A percentile compares a stretch with the other conserved stretches of the same genome.
These are phyloP conservation scores for Acanthoscelides obtectus DNA, from an alignment of 2,888 invertebrate species.

Conservation along the genomic window DNA sequence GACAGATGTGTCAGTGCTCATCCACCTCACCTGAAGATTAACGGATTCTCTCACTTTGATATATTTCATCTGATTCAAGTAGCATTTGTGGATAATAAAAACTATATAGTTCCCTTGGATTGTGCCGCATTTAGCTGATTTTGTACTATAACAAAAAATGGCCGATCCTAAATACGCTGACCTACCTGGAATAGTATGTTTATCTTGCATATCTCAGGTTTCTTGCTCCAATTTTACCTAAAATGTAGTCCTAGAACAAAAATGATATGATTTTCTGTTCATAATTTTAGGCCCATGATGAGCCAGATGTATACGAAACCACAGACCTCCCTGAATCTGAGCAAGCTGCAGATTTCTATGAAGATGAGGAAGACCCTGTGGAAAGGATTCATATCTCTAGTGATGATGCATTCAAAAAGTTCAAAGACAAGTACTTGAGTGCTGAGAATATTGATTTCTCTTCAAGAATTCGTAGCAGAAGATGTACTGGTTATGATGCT, in stretches of 20 bases:
- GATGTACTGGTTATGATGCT: conserved; percentile 70
- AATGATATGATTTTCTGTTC: not conserved
- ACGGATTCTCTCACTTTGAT: too few relatives aligned
- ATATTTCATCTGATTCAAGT: too few relatives aligned
- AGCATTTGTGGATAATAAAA: too few relatives aligned
- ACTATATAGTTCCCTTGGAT: too few relatives aligned
- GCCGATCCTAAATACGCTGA: conserved; percentile 88
- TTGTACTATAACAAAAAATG: conserved; percentile 48
- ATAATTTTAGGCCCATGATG: conserved; percentile 74
- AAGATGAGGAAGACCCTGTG: conserved; percentile 78
- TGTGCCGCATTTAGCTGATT: too few relatives aligned
- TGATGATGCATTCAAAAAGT: conserved; percentile 78
- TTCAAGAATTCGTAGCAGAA: conserved; percentile 68
- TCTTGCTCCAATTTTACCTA: conserved; percentile 2
- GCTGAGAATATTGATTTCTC: conserved; percentile 80
- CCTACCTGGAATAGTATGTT: conserved; percentile 84
- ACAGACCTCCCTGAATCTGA: conserved; percentile 84
- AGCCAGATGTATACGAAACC: conserved; percentile 92
- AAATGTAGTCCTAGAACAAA: not conserved
- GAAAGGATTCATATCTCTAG: conserved; percentile 78
- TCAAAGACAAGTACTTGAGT: conserved; percentile 79
- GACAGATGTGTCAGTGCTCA: too few relatives aligned
- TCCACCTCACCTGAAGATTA: too few relatives aligned
- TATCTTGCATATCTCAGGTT: conserved; percentile 1
- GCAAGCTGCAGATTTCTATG: conserved; percentile 64